Conservation (phyloP, 1,140 invertebrate genomes). For the Penaeus vannamei region DNA sequence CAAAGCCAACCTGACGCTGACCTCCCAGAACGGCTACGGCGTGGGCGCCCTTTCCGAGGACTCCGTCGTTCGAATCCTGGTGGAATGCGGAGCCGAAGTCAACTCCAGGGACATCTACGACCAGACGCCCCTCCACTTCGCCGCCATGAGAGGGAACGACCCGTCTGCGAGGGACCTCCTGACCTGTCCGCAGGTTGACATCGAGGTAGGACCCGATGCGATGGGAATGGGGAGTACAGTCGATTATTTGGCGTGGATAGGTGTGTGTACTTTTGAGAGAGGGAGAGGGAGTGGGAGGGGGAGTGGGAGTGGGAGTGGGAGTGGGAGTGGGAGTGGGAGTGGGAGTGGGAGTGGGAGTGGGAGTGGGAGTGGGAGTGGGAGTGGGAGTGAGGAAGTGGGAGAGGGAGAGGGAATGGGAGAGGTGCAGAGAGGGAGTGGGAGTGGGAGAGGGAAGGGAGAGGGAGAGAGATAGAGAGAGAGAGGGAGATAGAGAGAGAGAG, state of each 20-base stretch:
- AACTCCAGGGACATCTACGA: slow-evolving; percentile 73
- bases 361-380: too few relatives aligned
- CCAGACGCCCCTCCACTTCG: slow-evolving; percentile 73
- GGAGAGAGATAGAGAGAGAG: too few relatives aligned
- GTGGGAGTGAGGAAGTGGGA: too few relatives aligned
- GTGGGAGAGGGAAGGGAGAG: too few relatives aligned
- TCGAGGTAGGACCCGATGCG: slow-evolving; percentile 67
- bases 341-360: too few relatives aligned
- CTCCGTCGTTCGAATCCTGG: slow-evolving; percentile 71
- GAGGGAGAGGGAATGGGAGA: too few relatives aligned
- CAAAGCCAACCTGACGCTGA: background rate
- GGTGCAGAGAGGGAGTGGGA: too few relatives aligned
- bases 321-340: too few relatives aligned
- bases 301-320: too few relatives aligned
- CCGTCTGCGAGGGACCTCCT: slow-evolving; percentile 72
- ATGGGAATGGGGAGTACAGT: background rate
- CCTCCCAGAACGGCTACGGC: background rate
- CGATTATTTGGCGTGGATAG: background rate
- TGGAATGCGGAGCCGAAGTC: slow-evolving; percentile 72
- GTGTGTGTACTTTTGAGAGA: background rate
- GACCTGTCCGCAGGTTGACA: slow-evolving; percentile 68
- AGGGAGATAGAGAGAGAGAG: too few relatives aligned
- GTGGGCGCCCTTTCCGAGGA: slow-evolving; percentile 35
- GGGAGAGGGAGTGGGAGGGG: too few relatives aligned
- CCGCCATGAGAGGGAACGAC: slow-evolving; percentile 74